Conservation (phyloP, 2,113 vertebrate species). For the Marcusenius ussheri region DNA sequence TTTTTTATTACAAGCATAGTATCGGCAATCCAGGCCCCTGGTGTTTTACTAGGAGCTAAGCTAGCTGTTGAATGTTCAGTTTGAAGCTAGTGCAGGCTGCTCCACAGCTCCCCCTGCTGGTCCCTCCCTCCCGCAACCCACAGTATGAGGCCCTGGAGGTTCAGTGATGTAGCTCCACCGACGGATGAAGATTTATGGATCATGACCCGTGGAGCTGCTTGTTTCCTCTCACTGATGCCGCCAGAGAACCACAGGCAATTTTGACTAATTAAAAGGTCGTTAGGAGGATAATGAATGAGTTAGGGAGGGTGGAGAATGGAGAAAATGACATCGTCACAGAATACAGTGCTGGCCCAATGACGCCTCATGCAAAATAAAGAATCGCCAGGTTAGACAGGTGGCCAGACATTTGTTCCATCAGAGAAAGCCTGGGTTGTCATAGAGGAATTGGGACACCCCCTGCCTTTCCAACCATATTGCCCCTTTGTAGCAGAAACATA, state of each 20-base stretch:
- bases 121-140: background rate
- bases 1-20: background rate
- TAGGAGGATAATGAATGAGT: constrained; percentile 32
- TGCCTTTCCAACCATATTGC: background rate
- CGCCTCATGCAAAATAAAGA: constrained; percentile 7
- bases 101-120: background rate
- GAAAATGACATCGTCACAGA: constrained; percentile 27
- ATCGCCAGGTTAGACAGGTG: background rate
- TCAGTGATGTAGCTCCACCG: background rate
- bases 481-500: background rate
- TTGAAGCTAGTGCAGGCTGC: background rate
- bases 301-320: background rate
- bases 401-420: background rate
- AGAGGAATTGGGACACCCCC: background rate
- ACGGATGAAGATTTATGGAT: background rate
- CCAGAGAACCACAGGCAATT: constrained; percentile 21
- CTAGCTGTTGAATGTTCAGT: background rate
- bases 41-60: background rate
- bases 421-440: background rate
- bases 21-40: background rate
- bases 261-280: constrained; percentile 39
- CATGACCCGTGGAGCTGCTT: constrained; percentile 8
- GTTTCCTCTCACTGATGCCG: constrained; percentile 23
- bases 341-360: constrained; percentile 22
- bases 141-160: background rate